Conservation (phyloP, 2,888 invertebrate species). For the Tachina fera region DNA sequence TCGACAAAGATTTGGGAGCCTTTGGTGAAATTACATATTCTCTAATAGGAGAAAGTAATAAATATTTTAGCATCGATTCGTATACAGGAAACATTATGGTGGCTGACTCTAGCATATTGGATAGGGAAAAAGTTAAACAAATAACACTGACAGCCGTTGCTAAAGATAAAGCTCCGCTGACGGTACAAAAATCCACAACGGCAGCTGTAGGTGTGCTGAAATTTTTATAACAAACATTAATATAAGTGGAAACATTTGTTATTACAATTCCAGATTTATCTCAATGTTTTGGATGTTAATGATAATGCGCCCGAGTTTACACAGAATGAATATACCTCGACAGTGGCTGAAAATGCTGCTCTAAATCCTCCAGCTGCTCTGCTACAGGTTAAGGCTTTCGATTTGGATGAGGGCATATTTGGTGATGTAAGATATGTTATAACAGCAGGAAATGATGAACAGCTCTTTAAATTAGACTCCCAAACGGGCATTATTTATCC, state of each 20-base stretch:
- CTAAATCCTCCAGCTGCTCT: constrained; percentile 92
- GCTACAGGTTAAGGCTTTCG: constrained; percentile 91
- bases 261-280: constrained; percentile 85
- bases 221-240: background rate
- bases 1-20: constrained; percentile 90
- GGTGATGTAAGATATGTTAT: constrained; percentile 91
- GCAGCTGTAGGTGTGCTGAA: constrained; percentile 85
- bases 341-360: constrained; percentile 92
- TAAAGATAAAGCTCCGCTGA: constrained; percentile 89
- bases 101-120: constrained; percentile 88
- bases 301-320: constrained; percentile 94
- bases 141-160: constrained; percentile 91
- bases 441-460: constrained; percentile 87
- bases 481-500: constrained; percentile 92
- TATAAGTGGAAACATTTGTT: background rate
- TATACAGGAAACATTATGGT: constrained; percentile 90
- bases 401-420: constrained; percentile 90
- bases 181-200: constrained; percentile 88
- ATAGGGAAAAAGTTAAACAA: constrained; percentile 89
- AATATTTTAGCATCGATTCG: constrained; percentile 89
- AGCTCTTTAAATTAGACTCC: constrained; percentile 89
- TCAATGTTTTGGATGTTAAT: constrained; percentile 92
- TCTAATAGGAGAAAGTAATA: constrained; percentile 89
- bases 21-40: constrained; percentile 91
- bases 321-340: constrained; percentile 89